Percentiles rank a stretch among this genome's conserved stretches.
Conservation (phyloP, 2,113 vertebrate genomes). For the Pituophis catenifer region DNA sequence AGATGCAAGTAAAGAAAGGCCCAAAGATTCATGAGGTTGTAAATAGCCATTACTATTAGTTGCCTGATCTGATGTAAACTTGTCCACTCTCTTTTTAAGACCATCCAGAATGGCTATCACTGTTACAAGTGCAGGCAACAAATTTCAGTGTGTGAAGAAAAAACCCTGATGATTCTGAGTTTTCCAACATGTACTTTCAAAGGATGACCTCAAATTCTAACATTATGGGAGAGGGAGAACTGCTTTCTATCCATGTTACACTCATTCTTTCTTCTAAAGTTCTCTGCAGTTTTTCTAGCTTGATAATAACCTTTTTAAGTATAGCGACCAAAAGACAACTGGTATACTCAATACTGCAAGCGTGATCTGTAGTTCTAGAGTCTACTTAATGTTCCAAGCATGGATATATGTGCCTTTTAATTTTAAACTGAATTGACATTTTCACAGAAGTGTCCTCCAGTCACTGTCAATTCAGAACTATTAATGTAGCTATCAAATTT, state of each 20-base stretch:
- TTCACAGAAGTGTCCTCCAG: not conserved
- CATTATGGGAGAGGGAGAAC: not conserved
- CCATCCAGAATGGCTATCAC: not conserved
- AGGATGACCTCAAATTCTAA: not conserved
- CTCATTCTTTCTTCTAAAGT: not conserved
- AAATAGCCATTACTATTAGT: not conserved
- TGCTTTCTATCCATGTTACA: not conserved
- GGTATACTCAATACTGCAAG: not conserved
- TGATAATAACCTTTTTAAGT: not conserved
- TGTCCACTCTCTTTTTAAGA: not conserved
- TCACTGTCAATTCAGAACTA: not conserved
- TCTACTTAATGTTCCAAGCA: not conserved
- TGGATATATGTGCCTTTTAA: not conserved
- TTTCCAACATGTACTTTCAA: not conserved
- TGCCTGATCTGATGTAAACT: not conserved
- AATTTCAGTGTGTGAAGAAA: not conserved
- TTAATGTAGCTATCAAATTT: not conserved
- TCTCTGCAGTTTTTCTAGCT: not conserved
- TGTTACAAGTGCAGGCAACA: not conserved
- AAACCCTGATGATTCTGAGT: not conserved
- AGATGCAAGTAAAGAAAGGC: not conserved
- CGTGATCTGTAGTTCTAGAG: not conserved
- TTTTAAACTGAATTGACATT: not conserved
- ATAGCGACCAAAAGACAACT: not conserved
- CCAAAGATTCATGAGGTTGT: not conserved